Percentiles rank a stretch among this genome's conserved stretches.
Evolutionary conservation across 1,140 invertebrate species (phyloP).

Genomic region (Microplitis mediator): DNA sequence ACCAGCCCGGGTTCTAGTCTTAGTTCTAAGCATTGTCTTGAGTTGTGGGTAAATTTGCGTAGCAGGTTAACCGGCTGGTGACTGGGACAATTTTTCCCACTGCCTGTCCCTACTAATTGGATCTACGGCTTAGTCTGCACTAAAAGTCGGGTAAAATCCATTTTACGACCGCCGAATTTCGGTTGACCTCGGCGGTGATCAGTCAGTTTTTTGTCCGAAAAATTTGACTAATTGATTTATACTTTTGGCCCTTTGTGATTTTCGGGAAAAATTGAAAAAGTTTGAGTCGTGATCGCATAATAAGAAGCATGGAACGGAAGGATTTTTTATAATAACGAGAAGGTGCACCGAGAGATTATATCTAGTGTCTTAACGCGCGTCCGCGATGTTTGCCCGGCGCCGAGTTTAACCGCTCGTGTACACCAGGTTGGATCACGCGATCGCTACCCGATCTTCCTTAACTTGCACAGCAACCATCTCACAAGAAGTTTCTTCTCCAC

Average conservation of each 20-base stretch:
- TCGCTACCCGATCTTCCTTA: slow-evolving; percentile 26
- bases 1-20: slow-evolving; percentile 32
- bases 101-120: slow-evolving; percentile 40
- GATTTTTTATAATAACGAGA: background rate
- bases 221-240: background rate
- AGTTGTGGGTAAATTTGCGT: slow-evolving; percentile 41
- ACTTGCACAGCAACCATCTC: slow-evolving; percentile 6
- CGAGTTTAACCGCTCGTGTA: slow-evolving; percentile 29
- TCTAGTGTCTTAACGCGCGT: slow-evolving; percentile 22
- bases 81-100: slow-evolving; percentile 32
- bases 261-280: background rate
- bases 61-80: slow-evolving; percentile 32
- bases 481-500: slow-evolving; percentile 24
- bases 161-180: too few relatives aligned
- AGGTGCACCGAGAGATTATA: slow-evolving; percentile 20
- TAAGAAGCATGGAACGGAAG: background rate
- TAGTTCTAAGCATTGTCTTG: slow-evolving; percentile 26
- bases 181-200: too few relatives aligned
- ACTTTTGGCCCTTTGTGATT: background rate
- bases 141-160: too few relatives aligned
- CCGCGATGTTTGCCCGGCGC: slow-evolving; percentile 14
- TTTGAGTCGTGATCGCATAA: background rate
- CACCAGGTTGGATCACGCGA: slow-evolving; percentile 28
- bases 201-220: background rate
- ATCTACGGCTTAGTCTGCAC: slow-evolving; percentile 4